Percentiles rank a stretch among this genome's conserved stretches.
These are phyloP conservation scores for Threskiornis aethiopicus DNA, from an alignment of 2,797 vertebrate species.

Conservation along the genomic window DNA sequence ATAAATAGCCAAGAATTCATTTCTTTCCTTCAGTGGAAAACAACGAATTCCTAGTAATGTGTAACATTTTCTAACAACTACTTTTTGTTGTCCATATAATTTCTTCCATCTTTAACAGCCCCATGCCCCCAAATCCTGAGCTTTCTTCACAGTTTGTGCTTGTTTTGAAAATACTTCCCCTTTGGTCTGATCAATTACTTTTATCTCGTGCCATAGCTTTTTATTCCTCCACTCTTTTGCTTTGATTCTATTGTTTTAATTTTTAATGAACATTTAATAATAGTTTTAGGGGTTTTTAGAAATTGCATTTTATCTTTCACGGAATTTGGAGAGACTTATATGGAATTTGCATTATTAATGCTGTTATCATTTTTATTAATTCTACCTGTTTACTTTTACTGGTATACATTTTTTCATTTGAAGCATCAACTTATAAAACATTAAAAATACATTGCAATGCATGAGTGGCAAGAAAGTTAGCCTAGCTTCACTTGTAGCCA, in stretches of 20 bases:
- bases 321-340: not conserved
- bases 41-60: not conserved
- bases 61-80: not conserved
- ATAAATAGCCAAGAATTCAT: not conserved
- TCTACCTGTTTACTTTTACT: conserved; percentile 7
- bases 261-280: conserved; percentile 49
- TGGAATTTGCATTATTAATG: conserved; percentile 53
- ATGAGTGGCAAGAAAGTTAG: not conserved
- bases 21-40: not conserved
- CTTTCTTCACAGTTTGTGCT: not conserved
- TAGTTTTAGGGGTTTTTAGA: not conserved
- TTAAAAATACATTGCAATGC: not conserved
- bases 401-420: not conserved
- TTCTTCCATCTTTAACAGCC: not conserved
- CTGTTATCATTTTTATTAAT: conserved; percentile 5
- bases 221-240: not conserved
- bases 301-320: conserved; percentile 6
- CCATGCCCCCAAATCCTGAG: not conserved
- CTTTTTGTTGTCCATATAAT: not conserved
- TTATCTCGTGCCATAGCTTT: not conserved
- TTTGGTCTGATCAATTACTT: not conserved
- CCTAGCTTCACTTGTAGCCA: not conserved
- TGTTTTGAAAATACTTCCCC: not conserved
- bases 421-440: not conserved
- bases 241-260: conserved; percentile 16